Base-by-base conservation (phyloP, 2,888 invertebrate genomes). In the Xanthia togata region DNA sequence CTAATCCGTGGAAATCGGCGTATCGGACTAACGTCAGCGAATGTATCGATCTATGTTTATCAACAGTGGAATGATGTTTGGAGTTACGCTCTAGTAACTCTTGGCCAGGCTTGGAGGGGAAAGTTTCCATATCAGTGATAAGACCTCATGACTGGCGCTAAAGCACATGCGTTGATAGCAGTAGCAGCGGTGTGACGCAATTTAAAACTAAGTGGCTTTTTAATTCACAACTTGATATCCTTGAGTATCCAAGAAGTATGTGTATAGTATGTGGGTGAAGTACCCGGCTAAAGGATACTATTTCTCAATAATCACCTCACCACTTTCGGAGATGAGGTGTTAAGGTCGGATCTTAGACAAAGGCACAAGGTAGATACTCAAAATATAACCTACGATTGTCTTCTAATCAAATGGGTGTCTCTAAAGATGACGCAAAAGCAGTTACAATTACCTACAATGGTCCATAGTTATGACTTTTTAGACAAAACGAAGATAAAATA, bases 21-120 rank as follows among this genome's bases (percentile, higher is more conserved):
- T 84, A 82, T 81, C 79, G 53, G 73, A 83, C 70, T 82, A 82
- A 74, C 78, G 72, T 87, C 79, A 83, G 59, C 41, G 62, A 75
- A 70, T 69, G n/a, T 86, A 87, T 88, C 83, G 88, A 88, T 88
- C 72, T 70, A 50, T 69, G 70, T 76, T 86, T 88, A 88, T 88
- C 86, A 78, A 79, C 53, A 68, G 60, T 41, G 67, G 64, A 73
- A 79, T 78, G 38, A 71, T 82, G 77, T 70, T 88, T 80, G 70
- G 38, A 76, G 82, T 84, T 77, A 88, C 82, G 88, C 81, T 88
- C 74, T 82, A 86, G 80, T 81, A 83, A 81, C 60, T 84, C 71
- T 80, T 83, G 64, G 73, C 78, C 38, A 83, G 72, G 80, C 57
- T 77, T 72, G 67, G 38, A 62, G 64, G 73, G 79, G 63, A 64